Conservation (phyloP, 2,113 vertebrate genomes). For the Phalacrocorax brasilianus region DNA sequence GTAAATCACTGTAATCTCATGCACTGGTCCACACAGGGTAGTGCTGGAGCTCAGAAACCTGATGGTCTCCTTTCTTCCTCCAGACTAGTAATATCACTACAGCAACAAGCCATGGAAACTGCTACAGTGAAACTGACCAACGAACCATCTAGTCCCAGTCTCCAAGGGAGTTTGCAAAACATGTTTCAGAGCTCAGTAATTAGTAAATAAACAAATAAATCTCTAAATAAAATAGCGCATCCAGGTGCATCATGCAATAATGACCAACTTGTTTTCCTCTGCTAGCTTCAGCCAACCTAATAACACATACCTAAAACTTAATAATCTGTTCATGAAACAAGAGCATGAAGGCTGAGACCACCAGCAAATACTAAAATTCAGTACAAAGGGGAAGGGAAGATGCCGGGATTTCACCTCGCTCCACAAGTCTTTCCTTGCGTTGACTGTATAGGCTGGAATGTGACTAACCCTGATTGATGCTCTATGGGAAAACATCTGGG, state of each 20-base stretch:
- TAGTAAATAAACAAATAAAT: background rate
- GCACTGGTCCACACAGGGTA: background rate
- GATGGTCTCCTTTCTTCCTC: background rate
- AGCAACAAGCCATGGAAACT: background rate
- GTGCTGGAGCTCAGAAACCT: background rate
- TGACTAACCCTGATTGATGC: background rate
- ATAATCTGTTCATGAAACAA: background rate
- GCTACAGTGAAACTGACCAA: background rate
- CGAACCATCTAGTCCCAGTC: background rate
- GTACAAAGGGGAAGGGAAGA: background rate
- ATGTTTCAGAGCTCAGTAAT: background rate
- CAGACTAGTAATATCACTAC: background rate
- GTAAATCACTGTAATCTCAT: background rate
- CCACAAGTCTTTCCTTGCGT: background rate
- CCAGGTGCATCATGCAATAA: background rate
- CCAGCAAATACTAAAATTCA: background rate
- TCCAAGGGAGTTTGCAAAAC: background rate
- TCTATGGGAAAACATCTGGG: background rate
- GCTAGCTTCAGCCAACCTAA: background rate
- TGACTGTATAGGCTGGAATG: background rate
- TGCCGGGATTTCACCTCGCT: background rate
- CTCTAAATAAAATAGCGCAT: background rate
- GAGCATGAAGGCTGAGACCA: background rate
- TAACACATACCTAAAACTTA: background rate
- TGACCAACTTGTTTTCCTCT: background rate